Conservation (phyloP, 2,888 invertebrate species). For the Tolmerus cingulatus region DNA sequence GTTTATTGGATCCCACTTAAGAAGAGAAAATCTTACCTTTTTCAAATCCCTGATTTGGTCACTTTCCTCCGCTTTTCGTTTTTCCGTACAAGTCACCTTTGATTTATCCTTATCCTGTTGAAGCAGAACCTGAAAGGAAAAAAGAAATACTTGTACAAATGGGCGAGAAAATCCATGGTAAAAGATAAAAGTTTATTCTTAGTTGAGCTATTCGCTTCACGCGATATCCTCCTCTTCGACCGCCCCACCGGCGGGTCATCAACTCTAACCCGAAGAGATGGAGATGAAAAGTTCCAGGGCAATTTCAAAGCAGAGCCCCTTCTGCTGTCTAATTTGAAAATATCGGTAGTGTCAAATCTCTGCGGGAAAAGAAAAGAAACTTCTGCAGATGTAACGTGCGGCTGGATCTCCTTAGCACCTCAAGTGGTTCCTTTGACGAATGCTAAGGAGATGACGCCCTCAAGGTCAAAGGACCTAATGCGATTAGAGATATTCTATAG, state of each 20-base stretch:
- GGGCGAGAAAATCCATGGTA: not conserved
- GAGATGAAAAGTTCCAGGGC: not conserved
- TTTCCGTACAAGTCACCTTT: constrained; percentile 75
- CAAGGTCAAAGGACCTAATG: not conserved
- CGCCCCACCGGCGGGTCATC: not conserved
- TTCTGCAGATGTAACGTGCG: not conserved
- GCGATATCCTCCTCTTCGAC: not conserved
- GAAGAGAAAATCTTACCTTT: constrained; percentile 71
- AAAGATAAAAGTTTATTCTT: constrained; percentile 1
- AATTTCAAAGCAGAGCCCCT: not conserved
- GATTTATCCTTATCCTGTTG: constrained; percentile 72
- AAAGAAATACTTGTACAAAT: not conserved
- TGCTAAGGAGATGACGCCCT: not conserved
- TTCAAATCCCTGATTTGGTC: constrained; percentile 85
- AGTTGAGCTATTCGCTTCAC: not conserved
- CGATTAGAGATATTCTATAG: not conserved
- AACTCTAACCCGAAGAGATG: not conserved
- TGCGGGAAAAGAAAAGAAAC: not conserved
- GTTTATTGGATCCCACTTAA: not conserved
- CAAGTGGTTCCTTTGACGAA: not conserved
- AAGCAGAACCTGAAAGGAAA: constrained; percentile 62
- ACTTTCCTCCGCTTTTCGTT: constrained; percentile 82
- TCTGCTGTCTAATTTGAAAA: not conserved
- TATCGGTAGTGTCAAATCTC: not conserved
- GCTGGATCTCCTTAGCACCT: not conserved